Percentiles rank a stretch among this genome's conserved stretches.
phyloP scores from a whole-genome alignment of 35 echinoderm and acorn worm species.

The Apostichopus japonicus region DNA sequence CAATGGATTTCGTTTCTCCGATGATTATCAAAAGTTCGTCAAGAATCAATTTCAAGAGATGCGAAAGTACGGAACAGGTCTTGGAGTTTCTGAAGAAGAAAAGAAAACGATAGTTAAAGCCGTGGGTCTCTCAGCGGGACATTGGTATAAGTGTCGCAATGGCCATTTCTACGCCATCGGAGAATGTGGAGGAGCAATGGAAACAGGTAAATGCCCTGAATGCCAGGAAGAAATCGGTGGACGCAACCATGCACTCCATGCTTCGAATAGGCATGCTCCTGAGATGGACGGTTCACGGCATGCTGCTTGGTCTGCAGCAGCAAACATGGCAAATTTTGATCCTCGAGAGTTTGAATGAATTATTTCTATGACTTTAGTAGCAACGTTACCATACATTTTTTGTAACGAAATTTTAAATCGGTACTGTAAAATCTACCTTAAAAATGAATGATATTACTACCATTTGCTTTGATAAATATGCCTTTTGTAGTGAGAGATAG shows the following conservation, averaged over 20 bases:
- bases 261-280: slow-evolving; percentile 61
- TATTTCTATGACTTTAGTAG: too few relatives aligned
- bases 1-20: background rate
- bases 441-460: too few relatives aligned
- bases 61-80: slow-evolving; percentile 29
- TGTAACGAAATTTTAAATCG: too few relatives aligned
- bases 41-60: slow-evolving; percentile 16
- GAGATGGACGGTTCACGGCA: slow-evolving; percentile 78
- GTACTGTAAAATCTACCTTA: too few relatives aligned
- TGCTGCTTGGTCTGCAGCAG: slow-evolving; percentile 79
- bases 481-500: too few relatives aligned
- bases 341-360: slow-evolving; percentile 8
- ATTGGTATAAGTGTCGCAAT: slow-evolving; percentile 86
- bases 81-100: slow-evolving; percentile 68
- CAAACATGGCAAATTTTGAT: slow-evolving; percentile 63
- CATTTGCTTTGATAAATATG: too few relatives aligned
- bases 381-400: background rate
- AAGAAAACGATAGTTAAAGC: slow-evolving; percentile 68
- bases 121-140: slow-evolving; percentile 64
- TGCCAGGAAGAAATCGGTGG: slow-evolving; percentile 72
- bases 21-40: background rate
- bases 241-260: slow-evolving; percentile 41
- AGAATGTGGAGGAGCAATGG: slow-evolving; percentile 84
- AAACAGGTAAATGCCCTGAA: slow-evolving; percentile 60
- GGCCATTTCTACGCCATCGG: slow-evolving; percentile 81